These are phyloP conservation scores for Sternotherus odoratus DNA, from an alignment of 2,797 vertebrate genomes.

Conservation along the genomic window DNA sequence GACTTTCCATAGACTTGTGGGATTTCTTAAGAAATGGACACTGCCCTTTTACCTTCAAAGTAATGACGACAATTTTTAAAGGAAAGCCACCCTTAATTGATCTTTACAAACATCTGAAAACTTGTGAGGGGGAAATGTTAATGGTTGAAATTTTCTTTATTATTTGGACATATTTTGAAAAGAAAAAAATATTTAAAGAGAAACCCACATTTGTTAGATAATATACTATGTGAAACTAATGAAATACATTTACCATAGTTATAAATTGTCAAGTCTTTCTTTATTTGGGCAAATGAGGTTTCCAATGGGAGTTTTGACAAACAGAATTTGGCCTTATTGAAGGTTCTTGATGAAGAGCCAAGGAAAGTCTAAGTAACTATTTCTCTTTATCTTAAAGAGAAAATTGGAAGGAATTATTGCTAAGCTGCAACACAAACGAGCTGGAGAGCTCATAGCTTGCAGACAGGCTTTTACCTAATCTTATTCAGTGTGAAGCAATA, in stretches of 20 bases:
- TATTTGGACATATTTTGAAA: neutral
- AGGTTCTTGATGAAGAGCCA: neutral
- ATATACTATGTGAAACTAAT: neutral
- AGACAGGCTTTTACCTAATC: neutral
- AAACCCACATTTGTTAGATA: neutral
- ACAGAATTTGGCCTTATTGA: neutral
- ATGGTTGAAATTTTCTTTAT: neutral
- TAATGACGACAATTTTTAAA: neutral
- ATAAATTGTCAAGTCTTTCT: neutral
- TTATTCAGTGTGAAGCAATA: fast-evolving
- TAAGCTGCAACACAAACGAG: neutral
- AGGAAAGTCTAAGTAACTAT: neutral
- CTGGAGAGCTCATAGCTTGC: neutral
- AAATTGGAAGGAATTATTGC: neutral
- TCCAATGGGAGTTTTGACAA: constrained; percentile 9
- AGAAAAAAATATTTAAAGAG: neutral
- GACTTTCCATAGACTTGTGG: neutral
- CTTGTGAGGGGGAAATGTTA: neutral
- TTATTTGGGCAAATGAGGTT: neutral
- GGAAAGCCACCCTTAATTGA: neutral
- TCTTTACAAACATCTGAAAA: constrained; percentile 1
- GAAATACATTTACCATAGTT: neutral
- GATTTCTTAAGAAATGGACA: neutral
- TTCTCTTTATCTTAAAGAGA: neutral
- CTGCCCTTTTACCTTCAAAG: neutral